phyloP scores from a whole-genome alignment of 2,888 invertebrate species.

The Lacanobia wlatinum region DNA sequence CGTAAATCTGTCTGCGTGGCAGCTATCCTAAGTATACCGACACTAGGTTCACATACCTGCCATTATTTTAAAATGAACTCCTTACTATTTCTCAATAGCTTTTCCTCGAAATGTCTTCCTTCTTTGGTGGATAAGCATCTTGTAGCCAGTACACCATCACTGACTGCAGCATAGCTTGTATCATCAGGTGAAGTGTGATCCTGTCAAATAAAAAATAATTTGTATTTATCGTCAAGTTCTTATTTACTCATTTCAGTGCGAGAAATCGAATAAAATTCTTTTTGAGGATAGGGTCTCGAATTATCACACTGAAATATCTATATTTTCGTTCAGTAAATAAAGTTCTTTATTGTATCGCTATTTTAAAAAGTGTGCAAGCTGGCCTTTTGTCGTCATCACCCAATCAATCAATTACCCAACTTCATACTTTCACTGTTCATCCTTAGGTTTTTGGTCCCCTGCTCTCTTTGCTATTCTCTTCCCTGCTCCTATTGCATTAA shows the following conservation, averaged over 20 bases:
- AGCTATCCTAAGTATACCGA: neutral
- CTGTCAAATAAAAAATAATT: neutral
- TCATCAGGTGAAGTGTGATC: neutral
- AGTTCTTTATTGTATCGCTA: neutral
- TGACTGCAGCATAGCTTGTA: neutral
- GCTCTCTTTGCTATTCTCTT: neutral
- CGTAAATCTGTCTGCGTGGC: neutral
- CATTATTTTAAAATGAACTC: neutral
- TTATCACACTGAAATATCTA: neutral
- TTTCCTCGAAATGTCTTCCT: neutral
- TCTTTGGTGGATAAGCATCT: conserved; percentile 1
- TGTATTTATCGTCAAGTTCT: neutral
- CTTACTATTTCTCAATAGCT: neutral
- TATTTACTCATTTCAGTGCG: neutral
- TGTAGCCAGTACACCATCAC: neutral
- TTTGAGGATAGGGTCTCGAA: neutral
- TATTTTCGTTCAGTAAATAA: neutral
- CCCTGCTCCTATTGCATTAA: too few relatives aligned
- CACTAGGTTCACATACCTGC: neutral
- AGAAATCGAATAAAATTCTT: neutral
- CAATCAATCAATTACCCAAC: too few relatives aligned
- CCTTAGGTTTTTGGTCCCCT: neutral
- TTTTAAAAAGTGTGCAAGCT: neutral
- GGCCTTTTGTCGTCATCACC: neutral
- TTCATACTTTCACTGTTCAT: neutral